Conservation (phyloP, 2,888 invertebrate species). For the Lordiphosa fenestrarum region DNA sequence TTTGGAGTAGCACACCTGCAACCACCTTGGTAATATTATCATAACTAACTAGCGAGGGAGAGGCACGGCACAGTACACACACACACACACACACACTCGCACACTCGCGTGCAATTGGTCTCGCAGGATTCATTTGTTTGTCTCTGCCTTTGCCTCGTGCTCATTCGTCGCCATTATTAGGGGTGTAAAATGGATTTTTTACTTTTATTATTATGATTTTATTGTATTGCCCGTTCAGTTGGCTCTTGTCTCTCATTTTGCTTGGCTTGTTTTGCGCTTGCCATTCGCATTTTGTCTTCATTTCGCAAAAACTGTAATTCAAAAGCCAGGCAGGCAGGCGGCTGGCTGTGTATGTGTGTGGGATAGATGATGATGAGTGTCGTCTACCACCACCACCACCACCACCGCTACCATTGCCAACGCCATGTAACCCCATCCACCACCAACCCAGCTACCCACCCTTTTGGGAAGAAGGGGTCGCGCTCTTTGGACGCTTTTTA, state of each 20-base stretch:
- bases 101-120: constrained; percentile 65
- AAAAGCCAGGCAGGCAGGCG: constrained; percentile 22
- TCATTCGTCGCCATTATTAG: constrained; percentile 55
- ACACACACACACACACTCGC: constrained; percentile 21
- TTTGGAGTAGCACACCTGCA: background rate
- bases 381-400: constrained; percentile 16
- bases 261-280: constrained; percentile 54
- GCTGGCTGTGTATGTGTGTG: background rate
- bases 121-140: constrained; percentile 73
- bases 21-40: constrained; percentile 50
- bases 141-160: constrained; percentile 27
- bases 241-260: constrained; percentile 51
- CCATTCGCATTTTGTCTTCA: constrained; percentile 61
- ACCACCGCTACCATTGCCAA: background rate
- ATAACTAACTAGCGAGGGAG: constrained; percentile 53
- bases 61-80: constrained; percentile 3
- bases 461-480: constrained; percentile 20
- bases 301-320: constrained; percentile 66
- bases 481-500: constrained; percentile 24
- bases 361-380: constrained; percentile 22
- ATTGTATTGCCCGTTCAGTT: constrained; percentile 66
- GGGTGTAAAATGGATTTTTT: constrained; percentile 76
- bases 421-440: constrained; percentile 1
- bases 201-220: constrained; percentile 76
- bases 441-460: constrained; percentile 15